A percentile compares a stretch with the other conserved stretches of the same genome.
These are phyloP conservation scores for Chrysolina oricalcia DNA, from an alignment of 2,888 invertebrate genomes.

Conservation along the genomic window DNA sequence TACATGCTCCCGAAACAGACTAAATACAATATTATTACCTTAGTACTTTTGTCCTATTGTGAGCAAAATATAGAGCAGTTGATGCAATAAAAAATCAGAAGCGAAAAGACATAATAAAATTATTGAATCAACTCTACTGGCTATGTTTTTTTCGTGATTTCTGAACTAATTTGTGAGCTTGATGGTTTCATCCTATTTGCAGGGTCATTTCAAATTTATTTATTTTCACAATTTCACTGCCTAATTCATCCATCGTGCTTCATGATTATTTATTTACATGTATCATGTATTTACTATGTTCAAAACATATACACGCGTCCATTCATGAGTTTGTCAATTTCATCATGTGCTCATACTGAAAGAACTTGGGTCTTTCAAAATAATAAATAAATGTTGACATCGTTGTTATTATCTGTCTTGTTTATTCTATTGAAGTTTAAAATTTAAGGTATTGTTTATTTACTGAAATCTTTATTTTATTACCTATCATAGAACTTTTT, in stretches of 20 bases:
- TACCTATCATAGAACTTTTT: slow-evolving; percentile 59
- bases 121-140: no score
- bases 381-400: slow-evolving; percentile 67
- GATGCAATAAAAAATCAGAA: neutral
- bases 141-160: neutral
- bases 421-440: slow-evolving; percentile 71
- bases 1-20: no score
- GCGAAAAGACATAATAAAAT: no score
- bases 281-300: neutral
- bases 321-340: slow-evolving; percentile 54
- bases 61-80: no score
- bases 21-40: no score
- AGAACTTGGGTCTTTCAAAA: slow-evolving; percentile 47
- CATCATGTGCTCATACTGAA: slow-evolving; percentile 64
- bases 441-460: slow-evolving; percentile 67
- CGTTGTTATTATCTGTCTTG: slow-evolving; percentile 70
- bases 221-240: slow-evolving; percentile 67
- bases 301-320: neutral
- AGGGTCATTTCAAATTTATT: slow-evolving; percentile 58
- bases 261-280: slow-evolving; percentile 61
- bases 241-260: slow-evolving; percentile 62
- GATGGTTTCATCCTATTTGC: neutral
- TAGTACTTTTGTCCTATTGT: no score
- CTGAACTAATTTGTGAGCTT: neutral
- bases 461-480: slow-evolving; percentile 65